Base-by-base conservation (phyloP, 2,113 vertebrate genomes). In the Ameiurus melas region DNA sequence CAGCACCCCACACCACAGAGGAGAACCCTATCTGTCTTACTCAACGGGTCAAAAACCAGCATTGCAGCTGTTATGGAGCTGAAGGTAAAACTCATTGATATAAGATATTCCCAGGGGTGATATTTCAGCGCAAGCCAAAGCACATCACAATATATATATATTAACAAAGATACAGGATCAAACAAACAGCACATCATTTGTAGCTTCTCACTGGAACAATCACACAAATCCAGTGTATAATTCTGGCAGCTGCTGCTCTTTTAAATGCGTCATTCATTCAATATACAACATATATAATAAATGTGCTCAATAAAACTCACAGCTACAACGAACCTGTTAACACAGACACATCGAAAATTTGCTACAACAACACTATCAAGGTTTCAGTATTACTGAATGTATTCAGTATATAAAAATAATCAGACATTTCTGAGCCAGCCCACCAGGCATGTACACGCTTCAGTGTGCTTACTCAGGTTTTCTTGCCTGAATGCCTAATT, bases 1-100 rank as follows among this genome's bases (percentile, higher is more conserved):
- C 91, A 86, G 83, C 92, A 92, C 91, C 85, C 89, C 85, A 58
- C 43, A 43, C 83, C 55, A 79, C 16, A 51, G 62, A 88, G 81
- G 25, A 86, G 79, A 85, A 73, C 73, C 73, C 60, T 71, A 83
- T 86, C 73, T 80, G 39, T 73, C 70, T 86, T 55, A 70, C 73
- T 83, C 51, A 88, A 66, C n/a, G 33, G 20, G 43, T 81, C 53
- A 80, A 43, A 82, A 85, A 58, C 17, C 33, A 36, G 79, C 16
- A 73, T 9, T 16, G 33, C 39, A 57, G 79, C 78, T 70, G 78
- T n/a, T 71, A 81, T 57, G 8, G n/a, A 82, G 78, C 22, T 58
- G 7, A 85, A 57, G 30, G n/a, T 75, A 55, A 57, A 84, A 85
- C 36, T 58, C 53, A 39, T 30, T 55, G 25, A 51, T 36, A 81